These are phyloP conservation scores for Pyrocoelia pectoralis DNA, from an alignment of 2,888 invertebrate species.

Conservation along the genomic window DNA sequence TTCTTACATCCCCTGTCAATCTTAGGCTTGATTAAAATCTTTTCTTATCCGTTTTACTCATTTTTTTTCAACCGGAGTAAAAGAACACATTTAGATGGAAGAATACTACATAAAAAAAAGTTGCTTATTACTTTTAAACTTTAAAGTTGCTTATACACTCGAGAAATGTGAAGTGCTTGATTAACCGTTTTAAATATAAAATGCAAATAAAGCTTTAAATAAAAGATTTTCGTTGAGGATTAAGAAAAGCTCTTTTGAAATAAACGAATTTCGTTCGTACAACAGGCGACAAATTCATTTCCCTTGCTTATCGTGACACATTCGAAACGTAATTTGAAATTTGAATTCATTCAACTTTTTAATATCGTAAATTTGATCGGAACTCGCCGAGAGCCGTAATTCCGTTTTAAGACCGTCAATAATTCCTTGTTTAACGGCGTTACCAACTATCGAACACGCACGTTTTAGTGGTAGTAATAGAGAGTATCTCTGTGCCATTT, in stretches of 20 bases:
- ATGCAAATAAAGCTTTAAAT: not conserved
- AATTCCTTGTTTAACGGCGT: too few relatives aligned
- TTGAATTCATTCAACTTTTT: too few relatives aligned
- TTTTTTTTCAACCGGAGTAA: not conserved
- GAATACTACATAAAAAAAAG: not conserved
- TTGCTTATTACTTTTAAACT: not conserved
- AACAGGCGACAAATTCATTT: too few relatives aligned
- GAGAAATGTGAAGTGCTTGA: conserved; percentile 1
- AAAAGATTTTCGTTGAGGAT: not conserved
- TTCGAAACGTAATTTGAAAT: too few relatives aligned
- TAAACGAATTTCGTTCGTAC: too few relatives aligned
- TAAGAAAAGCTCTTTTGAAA: not conserved
- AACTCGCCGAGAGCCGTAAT: too few relatives aligned
- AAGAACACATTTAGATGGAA: not conserved
- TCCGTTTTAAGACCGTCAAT: too few relatives aligned
- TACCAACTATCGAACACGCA: too few relatives aligned
- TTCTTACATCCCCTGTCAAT: not conserved
- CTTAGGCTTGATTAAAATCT: not conserved
- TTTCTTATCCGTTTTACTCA: not conserved
- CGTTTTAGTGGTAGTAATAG: too few relatives aligned
- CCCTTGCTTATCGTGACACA: too few relatives aligned
- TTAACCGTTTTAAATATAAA: not conserved
- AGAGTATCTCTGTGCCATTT: too few relatives aligned
- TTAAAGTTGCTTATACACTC: not conserved
- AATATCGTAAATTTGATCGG: too few relatives aligned